Evolutionary conservation across 2,888 invertebrate species (phyloP).

Genomic region (Strigamia crassipes): DNA sequence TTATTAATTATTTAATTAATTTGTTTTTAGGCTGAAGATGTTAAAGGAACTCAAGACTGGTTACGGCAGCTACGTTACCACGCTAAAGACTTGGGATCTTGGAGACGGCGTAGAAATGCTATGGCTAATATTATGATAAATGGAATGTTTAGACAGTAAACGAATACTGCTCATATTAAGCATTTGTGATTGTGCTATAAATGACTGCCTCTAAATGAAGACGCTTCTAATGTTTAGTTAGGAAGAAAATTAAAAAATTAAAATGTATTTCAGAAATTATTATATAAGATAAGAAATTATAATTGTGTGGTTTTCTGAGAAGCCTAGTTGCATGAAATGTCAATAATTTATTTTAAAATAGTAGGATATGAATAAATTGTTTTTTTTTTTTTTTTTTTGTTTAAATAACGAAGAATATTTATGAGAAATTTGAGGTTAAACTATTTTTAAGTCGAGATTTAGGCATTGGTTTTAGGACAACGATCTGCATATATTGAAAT

Average conservation of each 20-base stretch:
- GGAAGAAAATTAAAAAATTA: neutral
- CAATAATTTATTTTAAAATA: slow-evolving; percentile 6
- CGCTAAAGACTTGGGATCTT: slow-evolving; percentile 87
- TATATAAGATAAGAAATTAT: neutral
- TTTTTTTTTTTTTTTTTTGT: neutral
- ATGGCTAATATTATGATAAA: slow-evolving; percentile 96
- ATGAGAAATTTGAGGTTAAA: neutral
- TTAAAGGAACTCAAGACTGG: slow-evolving; percentile 84
- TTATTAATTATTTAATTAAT: neutral
- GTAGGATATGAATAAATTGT: neutral
- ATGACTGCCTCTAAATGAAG: slow-evolving; percentile 1
- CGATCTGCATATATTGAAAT: neutral
- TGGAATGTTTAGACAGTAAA: slow-evolving; percentile 52
- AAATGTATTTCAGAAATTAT: neutral
- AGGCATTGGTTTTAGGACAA: neutral
- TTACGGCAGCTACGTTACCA: slow-evolving; percentile 87
- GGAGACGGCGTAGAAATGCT: slow-evolving; percentile 89
- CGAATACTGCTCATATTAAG: neutral
- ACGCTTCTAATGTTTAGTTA: slow-evolving; percentile 9
- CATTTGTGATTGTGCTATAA: slow-evolving; percentile 24
- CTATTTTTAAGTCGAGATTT: neutral
- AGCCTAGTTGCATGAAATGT: neutral
- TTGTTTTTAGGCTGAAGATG: slow-evolving; percentile 81
- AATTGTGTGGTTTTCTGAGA: neutral
- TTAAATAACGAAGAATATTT: neutral